Percentiles rank a stretch among this genome's conserved stretches.
Conservation (phyloP, 1,140 invertebrate species). For the Chrysomallon squamiferum region DNA sequence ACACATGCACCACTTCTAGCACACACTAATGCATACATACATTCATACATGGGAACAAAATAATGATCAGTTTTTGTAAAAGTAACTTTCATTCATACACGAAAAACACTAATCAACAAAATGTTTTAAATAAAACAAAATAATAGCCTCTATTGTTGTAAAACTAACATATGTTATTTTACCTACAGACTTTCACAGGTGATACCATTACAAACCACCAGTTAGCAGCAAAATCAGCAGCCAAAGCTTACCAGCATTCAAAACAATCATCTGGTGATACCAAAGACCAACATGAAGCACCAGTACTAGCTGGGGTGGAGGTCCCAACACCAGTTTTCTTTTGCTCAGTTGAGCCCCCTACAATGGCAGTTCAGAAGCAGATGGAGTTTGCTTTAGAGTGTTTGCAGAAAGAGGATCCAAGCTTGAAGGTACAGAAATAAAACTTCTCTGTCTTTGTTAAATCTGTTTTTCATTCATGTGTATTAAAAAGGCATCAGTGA, state of each 20-base stretch:
- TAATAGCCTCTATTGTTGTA: no score
- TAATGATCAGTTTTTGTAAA: no score
- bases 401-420: conserved; percentile 92
- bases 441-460: no score
- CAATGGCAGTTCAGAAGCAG: conserved; percentile 74
- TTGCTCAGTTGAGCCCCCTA: conserved; percentile 94
- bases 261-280: neutral
- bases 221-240: conserved; percentile 61
- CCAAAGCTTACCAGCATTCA: conserved; percentile 27
- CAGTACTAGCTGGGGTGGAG: conserved; percentile 70
- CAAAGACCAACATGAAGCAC: conserved; percentile 21
- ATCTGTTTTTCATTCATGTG: no score
- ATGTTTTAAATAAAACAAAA: no score
- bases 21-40: no score
- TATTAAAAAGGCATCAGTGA: neutral
- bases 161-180: neutral
- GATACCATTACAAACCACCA: conserved; percentile 79
- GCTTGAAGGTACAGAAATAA: conserved; percentile 74
- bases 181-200: conserved; percentile 76
- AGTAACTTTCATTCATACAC: no score
- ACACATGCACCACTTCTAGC: no score
- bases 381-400: conserved; percentile 86
- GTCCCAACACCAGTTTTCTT: conserved; percentile 95
- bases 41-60: no score
- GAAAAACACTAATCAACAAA: no score